phyloP scores from a whole-genome alignment of 2,888 invertebrate species.

The Hemicrepidius hirtus region DNA sequence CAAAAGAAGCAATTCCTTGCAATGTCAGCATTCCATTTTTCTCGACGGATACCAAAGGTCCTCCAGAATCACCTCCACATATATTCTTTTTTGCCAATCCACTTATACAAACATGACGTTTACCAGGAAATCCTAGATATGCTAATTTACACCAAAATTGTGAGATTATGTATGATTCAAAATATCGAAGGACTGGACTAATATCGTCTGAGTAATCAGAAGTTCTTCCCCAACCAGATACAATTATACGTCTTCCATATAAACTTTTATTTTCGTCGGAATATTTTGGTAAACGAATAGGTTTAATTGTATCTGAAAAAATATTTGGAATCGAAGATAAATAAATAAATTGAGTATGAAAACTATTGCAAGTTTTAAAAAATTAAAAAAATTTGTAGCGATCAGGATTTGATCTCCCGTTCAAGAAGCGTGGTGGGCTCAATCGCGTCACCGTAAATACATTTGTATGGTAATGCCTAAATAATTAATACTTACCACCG shows the following conservation, averaged over 20 bases:
- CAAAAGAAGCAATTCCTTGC: not conserved
- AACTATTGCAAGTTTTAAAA: no score
- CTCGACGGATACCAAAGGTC: not conserved
- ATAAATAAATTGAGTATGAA: no score
- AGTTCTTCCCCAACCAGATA: constrained; percentile 73
- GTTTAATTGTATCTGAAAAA: no score
- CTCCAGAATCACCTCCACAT: not conserved
- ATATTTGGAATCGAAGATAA: no score
- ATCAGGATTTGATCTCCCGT: no score
- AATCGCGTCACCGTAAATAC: no score
- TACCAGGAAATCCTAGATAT: constrained; percentile 69
- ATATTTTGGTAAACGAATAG: not conserved
- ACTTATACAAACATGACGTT: constrained; percentile 47
- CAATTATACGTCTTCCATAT: constrained; percentile 61
- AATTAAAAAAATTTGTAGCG: no score
- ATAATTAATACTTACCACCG: constrained; percentile 64
- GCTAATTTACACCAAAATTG: constrained; percentile 70
- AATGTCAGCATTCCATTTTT: not conserved
- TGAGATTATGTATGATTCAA: constrained; percentile 70
- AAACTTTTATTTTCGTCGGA: not conserved
- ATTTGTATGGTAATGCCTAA: not conserved
- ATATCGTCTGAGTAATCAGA: constrained; percentile 66
- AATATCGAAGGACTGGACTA: constrained; percentile 70
- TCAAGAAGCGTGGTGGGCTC: no score
- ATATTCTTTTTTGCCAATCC: not conserved